Base-by-base conservation (phyloP, 1,140 invertebrate species). In the Rhizoglyphus robini region DNA sequence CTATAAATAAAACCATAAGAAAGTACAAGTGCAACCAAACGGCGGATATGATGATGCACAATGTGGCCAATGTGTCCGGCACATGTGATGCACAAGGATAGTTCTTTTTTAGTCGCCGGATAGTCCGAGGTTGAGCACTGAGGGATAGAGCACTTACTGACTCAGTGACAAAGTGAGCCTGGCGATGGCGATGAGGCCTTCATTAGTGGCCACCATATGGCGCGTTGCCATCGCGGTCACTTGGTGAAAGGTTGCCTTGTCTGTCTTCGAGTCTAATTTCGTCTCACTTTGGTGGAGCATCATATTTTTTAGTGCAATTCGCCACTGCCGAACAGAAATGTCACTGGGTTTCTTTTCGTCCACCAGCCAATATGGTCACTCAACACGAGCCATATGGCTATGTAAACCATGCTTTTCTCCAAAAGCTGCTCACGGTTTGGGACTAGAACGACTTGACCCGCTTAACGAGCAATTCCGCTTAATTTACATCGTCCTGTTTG, bases 131-230 rank as follows among this genome's bases (percentile, higher is more conserved):
- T 46, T 46, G 15, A 46, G 41, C 15, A 23, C 41, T 15, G 41
- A 23, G n/a, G n/a, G n/a, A n/a, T n/a, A n/a, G n/a, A n/a, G n/a
- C n/a, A n/a, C n/a, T n/a, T n/a, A n/a, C n/a, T n/a, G n/a, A n/a
- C n/a, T n/a, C n/a, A n/a, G n/a, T n/a, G n/a, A 41, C 36, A 18
- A 41, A 11, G 36, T 41, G 8, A 11, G 36, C 36, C 36, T 18
- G 36, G 18, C 36, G 36, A 41, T 18, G 36, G 18, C 36, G 51
- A 54, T 20, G 8, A 54, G 20, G 51, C 8, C 51, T 54, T 54
- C 51, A 54, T 54, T 54, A 54, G 51, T 54, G 51, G 51, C 51
- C 51, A 54, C 51, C 51, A 54, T 54, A 54, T 54, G 51, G 51
- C 51, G 51, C 51, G 31, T 32, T 54, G 51, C 51, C 51, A 54